Conservation (phyloP, 1,140 invertebrate genomes). For the Xylocopa sonorina region DNA sequence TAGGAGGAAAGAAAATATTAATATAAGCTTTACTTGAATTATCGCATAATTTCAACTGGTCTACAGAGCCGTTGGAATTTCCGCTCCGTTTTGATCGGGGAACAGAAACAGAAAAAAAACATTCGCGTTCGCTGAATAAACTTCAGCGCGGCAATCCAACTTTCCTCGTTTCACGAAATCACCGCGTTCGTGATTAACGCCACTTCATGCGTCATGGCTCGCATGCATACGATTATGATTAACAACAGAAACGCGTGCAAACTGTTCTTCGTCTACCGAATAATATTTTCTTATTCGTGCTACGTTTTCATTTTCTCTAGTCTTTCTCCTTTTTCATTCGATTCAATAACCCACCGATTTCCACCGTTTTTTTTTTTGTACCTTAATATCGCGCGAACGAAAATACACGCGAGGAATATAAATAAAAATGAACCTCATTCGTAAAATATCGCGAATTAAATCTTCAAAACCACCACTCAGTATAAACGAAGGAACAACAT, state of each 20-base stretch:
- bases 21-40: not conserved
- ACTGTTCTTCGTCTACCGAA: not conserved
- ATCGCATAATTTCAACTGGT: not conserved
- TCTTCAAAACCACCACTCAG: no score
- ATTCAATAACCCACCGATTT: no score
- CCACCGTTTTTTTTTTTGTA: no score
- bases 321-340: not conserved
- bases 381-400: no score
- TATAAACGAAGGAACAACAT: no score
- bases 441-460: no score
- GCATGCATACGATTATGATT: not conserved
- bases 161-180: not conserved
- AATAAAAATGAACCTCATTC: no score
- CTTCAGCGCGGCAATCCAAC: not conserved
- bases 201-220: not conserved
- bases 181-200: not conserved
- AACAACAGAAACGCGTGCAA: not conserved
- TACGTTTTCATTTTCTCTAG: not conserved
- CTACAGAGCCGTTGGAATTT: not conserved
- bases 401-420: no score
- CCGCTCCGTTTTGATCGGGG: no score
- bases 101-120: not conserved
- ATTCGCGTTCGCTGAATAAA: not conserved
- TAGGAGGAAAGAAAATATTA: not conserved
- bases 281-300: not conserved